A percentile compares a stretch with the other conserved stretches of the same genome.
phyloP scores from a whole-genome alignment of 2,888 invertebrate species.

The Charanyca ferruginea region DNA sequence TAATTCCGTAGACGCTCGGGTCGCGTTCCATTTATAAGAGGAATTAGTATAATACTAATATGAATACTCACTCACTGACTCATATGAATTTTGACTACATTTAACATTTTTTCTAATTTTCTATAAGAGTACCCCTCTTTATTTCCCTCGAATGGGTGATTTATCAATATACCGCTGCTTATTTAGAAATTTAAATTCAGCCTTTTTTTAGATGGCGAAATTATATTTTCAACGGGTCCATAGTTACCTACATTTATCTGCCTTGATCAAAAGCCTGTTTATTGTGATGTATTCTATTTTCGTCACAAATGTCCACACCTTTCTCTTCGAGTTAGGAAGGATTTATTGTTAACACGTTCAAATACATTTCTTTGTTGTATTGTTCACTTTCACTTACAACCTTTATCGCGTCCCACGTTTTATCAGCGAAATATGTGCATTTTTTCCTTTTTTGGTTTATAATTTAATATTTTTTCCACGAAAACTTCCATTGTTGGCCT shows the following conservation, averaged over 20 bases:
- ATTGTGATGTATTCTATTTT: constrained; percentile 34
- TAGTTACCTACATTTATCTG: neutral
- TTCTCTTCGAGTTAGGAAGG: constrained; percentile 16
- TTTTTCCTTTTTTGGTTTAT: constrained; percentile 27
- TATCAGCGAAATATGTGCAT: constrained; percentile 5
- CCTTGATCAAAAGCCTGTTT: constrained; percentile 20
- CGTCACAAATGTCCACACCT: constrained; percentile 28
- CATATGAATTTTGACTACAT: constrained; percentile 27
- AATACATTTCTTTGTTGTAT: constrained; percentile 25
- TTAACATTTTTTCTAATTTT: constrained; percentile 41
- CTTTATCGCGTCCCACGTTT: constrained; percentile 4
- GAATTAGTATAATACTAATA: too few species aligned
- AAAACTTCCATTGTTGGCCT: constrained; percentile 34
- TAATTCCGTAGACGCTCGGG: constrained; percentile 11
- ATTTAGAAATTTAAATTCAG: constrained; percentile 34
- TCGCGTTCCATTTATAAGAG: neutral
- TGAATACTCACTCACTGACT: too few species aligned
- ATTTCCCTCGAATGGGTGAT: constrained; percentile 30
- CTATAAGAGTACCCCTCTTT: constrained; percentile 19
- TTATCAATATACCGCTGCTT: constrained; percentile 30
- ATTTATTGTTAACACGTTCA: constrained; percentile 42
- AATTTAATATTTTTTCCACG: constrained; percentile 39
- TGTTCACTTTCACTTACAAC: constrained; percentile 14
- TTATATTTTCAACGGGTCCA: constrained; percentile 21
- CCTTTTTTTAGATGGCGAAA: constrained; percentile 25